Conservation (phyloP, 2,113 vertebrate genomes). For the Calcarius ornatus region DNA sequence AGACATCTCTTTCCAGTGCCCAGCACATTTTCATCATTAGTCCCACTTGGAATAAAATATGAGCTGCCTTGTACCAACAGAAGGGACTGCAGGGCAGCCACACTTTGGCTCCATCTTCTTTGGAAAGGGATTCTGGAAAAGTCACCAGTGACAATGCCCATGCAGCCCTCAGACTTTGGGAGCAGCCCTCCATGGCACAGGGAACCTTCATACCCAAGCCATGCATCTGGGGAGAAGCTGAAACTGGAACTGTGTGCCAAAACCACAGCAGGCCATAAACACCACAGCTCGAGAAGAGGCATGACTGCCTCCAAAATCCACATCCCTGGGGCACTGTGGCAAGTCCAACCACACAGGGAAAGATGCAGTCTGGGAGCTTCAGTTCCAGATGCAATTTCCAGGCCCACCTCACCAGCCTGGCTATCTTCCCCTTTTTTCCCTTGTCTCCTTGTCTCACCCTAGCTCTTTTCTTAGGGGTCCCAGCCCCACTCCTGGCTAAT, state of each 20-base stretch:
- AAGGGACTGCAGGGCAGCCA: neutral
- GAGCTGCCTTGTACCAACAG: neutral
- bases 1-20: neutral
- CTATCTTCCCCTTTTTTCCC: neutral
- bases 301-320: neutral
- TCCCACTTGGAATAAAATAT: neutral
- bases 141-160: neutral
- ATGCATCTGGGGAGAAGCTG: neutral
- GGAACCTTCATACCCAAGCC: neutral
- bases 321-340: fast-evolving
- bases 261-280: neutral
- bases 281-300: neutral
- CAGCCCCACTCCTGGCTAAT: neutral
- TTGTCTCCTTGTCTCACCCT: neutral
- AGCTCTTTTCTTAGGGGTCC: neutral
- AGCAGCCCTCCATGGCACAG: neutral
- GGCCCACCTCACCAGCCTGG: neutral
- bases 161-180: neutral
- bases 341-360: neutral
- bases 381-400: neutral
- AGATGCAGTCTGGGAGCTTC: neutral
- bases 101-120: neutral
- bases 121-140: neutral
- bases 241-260: neutral
- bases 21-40: slow-evolving; percentile 7